A percentile compares a stretch with the other conserved stretches of the same genome.
Evolutionary conservation across 2,113 vertebrate species (phyloP).

Genomic region (Suricata suricatta): DNA sequence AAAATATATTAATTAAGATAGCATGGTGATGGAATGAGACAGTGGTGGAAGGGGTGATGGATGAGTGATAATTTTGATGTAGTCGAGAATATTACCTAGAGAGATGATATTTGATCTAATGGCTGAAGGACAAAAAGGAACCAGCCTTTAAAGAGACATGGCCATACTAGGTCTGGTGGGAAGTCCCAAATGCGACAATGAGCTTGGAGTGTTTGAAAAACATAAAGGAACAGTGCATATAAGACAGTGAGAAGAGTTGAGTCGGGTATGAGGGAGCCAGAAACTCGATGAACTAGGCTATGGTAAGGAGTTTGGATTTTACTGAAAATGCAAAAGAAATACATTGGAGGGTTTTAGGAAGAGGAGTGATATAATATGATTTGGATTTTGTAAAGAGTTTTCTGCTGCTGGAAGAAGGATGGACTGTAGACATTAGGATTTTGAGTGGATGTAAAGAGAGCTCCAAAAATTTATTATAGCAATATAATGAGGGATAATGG

Average conservation of each 20-base stretch:
- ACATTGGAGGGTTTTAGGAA: not conserved
- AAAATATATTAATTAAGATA: slow-evolving; percentile 9
- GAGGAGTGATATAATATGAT: not conserved
- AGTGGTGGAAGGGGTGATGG: not conserved
- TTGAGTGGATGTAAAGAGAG: not conserved
- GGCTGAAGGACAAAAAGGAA: not conserved
- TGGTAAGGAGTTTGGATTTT: not conserved
- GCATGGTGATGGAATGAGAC: not conserved
- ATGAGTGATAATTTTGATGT: not conserved
- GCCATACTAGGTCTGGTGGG: not conserved
- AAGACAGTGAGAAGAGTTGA: not conserved
- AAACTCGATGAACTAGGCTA: not conserved
- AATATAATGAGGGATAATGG: not conserved
- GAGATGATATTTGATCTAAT: not conserved
- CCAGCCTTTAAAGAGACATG: not conserved
- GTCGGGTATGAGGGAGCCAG: fast-evolving
- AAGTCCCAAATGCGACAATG: not conserved
- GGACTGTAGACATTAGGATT: not conserved
- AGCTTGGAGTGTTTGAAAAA: not conserved
- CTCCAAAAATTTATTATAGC: not conserved
- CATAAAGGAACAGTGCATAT: not conserved
- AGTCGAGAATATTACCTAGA: not conserved
- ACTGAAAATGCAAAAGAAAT: not conserved
- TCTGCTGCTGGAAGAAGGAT: not conserved
- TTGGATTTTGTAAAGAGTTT: not conserved